Percentiles rank a stretch among this genome's conserved stretches.
These are phyloP conservation scores for Bombus superbus DNA, from an alignment of 1,140 invertebrate genomes.

Conservation along the genomic window DNA sequence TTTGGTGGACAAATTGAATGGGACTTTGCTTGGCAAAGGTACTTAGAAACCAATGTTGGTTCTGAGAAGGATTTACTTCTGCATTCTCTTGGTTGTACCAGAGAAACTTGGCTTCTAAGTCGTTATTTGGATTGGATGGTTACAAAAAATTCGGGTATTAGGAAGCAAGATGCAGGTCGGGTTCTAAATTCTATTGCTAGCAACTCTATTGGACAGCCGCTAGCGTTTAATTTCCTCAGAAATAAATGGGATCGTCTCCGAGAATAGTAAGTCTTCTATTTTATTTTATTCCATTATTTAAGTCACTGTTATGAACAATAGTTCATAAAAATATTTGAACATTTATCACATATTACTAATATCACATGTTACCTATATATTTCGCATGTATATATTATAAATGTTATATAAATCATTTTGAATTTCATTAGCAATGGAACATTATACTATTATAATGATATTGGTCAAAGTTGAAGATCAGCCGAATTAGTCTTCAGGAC, in stretches of 20 bases:
- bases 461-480: too few species aligned
- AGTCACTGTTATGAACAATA: too few species aligned
- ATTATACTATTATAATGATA: too few species aligned
- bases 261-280: conserved; percentile 86
- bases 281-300: background rate
- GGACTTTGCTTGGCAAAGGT: conserved; percentile 92
- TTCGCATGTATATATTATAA: too few species aligned
- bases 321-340: too few species aligned
- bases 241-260: conserved; percentile 88
- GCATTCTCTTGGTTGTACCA: conserved; percentile 89
- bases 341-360: too few species aligned
- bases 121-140: conserved; percentile 89
- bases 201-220: conserved; percentile 88
- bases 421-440: too few species aligned
- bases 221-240: conserved; percentile 89
- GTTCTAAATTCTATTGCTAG: conserved; percentile 89
- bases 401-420: too few species aligned
- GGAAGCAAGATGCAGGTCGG: conserved; percentile 90
- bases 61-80: conserved; percentile 90
- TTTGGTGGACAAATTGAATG: conserved; percentile 91
- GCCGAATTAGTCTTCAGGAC: too few species aligned
- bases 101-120: conserved; percentile 90
- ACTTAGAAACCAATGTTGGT: conserved; percentile 88
- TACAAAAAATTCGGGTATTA: conserved; percentile 88
- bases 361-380: too few species aligned